phyloP scores from a whole-genome alignment of 1,140 invertebrate genomes.

The Temnothorax longispinosus region DNA sequence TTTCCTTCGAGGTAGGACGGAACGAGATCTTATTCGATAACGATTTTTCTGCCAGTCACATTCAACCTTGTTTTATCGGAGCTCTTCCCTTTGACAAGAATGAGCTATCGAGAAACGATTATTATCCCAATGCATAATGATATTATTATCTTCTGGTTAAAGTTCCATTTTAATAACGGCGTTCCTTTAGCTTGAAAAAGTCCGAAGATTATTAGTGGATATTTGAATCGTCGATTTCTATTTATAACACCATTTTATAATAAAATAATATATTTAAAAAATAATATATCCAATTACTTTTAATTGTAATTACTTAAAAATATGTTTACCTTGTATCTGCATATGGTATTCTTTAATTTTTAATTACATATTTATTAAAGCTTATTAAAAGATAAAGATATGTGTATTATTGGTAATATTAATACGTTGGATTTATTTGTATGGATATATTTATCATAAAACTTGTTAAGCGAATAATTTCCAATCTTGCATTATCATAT shows the following conservation, averaged over 20 bases:
- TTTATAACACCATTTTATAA: not conserved
- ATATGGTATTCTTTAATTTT: not conserved
- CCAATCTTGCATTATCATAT: not conserved
- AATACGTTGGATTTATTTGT: not conserved
- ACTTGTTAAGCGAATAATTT: slow-evolving; percentile 2
- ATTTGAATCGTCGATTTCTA: not conserved
- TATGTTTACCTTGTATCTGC: not conserved
- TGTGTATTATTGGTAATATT: not conserved
- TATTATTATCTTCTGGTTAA: slow-evolving; percentile 20
- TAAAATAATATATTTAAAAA: slow-evolving; percentile 11
- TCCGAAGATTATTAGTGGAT: not conserved
- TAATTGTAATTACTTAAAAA: not conserved
- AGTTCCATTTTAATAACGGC: slow-evolving; percentile 2
- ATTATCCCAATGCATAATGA: slow-evolving; percentile 26
- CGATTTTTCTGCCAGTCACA: slow-evolving; percentile 43
- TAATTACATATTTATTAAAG: not conserved
- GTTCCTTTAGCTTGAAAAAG: not conserved
- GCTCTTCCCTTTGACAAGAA: not conserved
- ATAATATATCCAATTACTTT: not conserved
- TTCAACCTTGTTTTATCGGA: slow-evolving; percentile 21
- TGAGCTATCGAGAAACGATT: slow-evolving; percentile 13
- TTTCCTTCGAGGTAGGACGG: not conserved
- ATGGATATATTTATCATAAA: not conserved
- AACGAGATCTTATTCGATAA: slow-evolving; percentile 55
- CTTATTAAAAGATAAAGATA: not conserved